Conservation (phyloP, 1,140 invertebrate genomes). For the Hylaeus volcanicus region DNA sequence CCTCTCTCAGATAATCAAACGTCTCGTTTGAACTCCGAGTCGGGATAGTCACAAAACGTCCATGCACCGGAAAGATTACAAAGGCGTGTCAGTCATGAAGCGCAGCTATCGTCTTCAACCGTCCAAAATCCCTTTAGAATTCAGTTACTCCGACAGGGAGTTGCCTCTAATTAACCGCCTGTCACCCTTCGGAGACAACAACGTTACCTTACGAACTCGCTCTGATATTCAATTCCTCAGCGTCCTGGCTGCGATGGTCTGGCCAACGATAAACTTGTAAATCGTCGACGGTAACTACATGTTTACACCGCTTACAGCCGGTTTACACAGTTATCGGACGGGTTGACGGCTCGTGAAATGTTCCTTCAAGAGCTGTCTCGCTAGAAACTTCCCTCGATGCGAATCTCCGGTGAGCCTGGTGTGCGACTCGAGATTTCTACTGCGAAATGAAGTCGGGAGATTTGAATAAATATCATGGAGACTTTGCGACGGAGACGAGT, state of each 20-base stretch:
- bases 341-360: no score
- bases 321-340: not conserved
- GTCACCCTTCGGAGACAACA: constrained; percentile 36
- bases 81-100: not conserved
- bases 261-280: constrained; percentile 4
- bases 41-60: not conserved
- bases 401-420: no score
- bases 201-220: constrained; percentile 13
- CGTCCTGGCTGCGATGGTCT: not conserved
- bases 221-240: constrained; percentile 11
- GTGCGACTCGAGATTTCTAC: no score
- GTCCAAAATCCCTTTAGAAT: constrained; percentile 36
- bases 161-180: constrained; percentile 50
- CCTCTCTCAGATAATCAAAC: not conserved
- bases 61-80: not conserved
- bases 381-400: not conserved
- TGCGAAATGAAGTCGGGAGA: no score
- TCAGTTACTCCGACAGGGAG: constrained; percentile 1
- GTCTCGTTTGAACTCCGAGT: not conserved
- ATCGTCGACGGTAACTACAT: not conserved
- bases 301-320: not conserved
- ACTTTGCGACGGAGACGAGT: no score
- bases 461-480: no score
- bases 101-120: not conserved
- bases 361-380: not conserved